Conservation (phyloP, 2,113 vertebrate species). For the Phrynosoma platyrhinos region DNA sequence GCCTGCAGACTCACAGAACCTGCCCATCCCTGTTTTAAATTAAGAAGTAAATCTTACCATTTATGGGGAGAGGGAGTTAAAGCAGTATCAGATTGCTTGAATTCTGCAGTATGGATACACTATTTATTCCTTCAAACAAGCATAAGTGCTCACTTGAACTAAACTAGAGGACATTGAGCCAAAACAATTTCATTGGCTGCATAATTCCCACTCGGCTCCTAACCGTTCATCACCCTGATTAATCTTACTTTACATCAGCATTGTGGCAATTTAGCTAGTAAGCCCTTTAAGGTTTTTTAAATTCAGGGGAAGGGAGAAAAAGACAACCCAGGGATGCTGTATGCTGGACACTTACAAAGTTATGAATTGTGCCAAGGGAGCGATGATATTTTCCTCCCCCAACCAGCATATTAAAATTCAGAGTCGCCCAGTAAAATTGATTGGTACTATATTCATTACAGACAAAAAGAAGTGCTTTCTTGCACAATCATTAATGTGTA, state of each 20-base stretch:
- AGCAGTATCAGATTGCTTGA: too few species aligned
- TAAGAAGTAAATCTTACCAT: too few species aligned
- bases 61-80: too few species aligned
- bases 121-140: too few species aligned
- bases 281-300: background rate
- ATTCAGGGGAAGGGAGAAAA: background rate
- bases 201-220: too few species aligned
- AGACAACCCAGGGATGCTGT: background rate
- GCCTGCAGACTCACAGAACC: too few species aligned
- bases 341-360: background rate
- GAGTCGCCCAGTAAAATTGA: conserved; percentile 6
- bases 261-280: conserved; percentile 1
- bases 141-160: background rate
- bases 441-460: background rate
- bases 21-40: too few species aligned
- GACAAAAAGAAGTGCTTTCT: conserved; percentile 2
- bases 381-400: background rate
- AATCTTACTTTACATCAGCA: background rate
- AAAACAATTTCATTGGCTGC: background rate
- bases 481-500: background rate
- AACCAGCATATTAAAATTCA: background rate
- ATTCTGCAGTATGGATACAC: too few species aligned
- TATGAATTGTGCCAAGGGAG: background rate
- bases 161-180: background rate
- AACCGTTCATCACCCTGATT: conserved; percentile 1